A percentile compares a stretch with the other conserved stretches of the same genome.
phyloP scores from a whole-genome alignment of 2,888 invertebrate genomes.

The Calameuta pallipes region DNA sequence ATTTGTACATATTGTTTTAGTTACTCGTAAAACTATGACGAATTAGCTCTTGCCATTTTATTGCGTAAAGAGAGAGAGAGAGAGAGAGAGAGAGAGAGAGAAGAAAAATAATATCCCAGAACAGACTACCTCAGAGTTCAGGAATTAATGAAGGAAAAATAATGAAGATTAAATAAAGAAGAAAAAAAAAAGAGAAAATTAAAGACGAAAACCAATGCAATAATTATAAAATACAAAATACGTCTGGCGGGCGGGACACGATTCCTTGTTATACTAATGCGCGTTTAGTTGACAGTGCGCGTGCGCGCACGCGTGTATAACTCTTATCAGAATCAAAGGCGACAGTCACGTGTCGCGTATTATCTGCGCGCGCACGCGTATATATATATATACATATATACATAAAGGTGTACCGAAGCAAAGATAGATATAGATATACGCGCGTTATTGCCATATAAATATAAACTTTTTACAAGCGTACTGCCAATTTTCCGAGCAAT shows the following conservation, averaged over 20 bases:
- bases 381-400: not conserved
- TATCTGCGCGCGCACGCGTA: not conserved
- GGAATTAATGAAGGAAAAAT: conserved; percentile 53
- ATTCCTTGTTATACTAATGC: not conserved
- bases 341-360: not conserved
- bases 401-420: not conserved
- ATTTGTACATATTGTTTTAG: conserved; percentile 24
- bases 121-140: conserved; percentile 66
- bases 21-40: conserved; percentile 42
- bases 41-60: conserved; percentile 63
- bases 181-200: conserved; percentile 31
- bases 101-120: conserved; percentile 49
- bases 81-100: not conserved
- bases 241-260: conserved; percentile 1
- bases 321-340: not conserved
- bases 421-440: not conserved
- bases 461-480: conserved; percentile 7
- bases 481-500: conserved; percentile 14
- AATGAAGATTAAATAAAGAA: conserved; percentile 47
- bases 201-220: conserved; percentile 57
- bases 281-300: not conserved
- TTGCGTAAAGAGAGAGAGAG: conserved; percentile 37
- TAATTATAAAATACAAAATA: conserved; percentile 41
- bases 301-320: not conserved
- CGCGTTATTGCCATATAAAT: conserved; percentile 1